A percentile compares a stretch with the other conserved stretches of the same genome.
Evolutionary conservation across 2,113 vertebrate genomes (phyloP).

Genomic region (Cyanoramphus novaezelandiae): DNA sequence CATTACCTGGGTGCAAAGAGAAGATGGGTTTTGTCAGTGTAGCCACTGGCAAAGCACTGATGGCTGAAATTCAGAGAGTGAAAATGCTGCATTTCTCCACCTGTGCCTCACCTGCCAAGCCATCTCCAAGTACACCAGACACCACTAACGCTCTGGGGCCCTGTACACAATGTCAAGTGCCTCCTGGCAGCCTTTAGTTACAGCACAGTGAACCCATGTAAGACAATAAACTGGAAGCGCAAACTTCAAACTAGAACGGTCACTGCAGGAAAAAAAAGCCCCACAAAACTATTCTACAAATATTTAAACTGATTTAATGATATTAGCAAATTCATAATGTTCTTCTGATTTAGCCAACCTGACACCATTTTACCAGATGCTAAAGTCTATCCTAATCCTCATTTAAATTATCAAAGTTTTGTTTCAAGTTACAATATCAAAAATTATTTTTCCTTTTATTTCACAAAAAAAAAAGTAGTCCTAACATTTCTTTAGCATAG

Average conservation of each 20-base stretch:
- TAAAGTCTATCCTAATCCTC: background rate
- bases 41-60: background rate
- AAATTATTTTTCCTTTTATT: background rate
- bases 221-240: background rate
- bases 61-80: background rate
- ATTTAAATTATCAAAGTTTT: background rate
- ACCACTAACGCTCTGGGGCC: background rate
- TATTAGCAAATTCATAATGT: background rate
- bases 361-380: background rate
- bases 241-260: background rate
- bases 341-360: background rate
- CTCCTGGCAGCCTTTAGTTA: background rate
- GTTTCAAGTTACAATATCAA: background rate
- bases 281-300: background rate
- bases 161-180: background rate
- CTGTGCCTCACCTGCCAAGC: background rate
- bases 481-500: background rate
- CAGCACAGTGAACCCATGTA: background rate
- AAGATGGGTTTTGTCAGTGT: background rate
- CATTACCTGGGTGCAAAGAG: background rate
- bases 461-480: background rate
- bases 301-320: background rate
- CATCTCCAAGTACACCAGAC: background rate
- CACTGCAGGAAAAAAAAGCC: background rate
- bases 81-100: background rate